Base-by-base conservation (phyloP, 2,888 invertebrate genomes). In the Anodontia alba region DNA sequence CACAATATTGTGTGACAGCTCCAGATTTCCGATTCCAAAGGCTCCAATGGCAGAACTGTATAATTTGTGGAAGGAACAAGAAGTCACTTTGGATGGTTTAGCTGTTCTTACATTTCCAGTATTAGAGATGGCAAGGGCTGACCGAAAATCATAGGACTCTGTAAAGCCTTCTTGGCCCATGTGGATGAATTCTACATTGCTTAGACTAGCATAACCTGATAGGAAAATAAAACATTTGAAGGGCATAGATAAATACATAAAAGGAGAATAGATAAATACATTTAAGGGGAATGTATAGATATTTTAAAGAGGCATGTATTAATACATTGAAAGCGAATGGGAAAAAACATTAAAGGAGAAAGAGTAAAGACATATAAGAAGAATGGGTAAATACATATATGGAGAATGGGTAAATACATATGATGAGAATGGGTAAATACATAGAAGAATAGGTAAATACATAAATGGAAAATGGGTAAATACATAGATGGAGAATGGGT, bases 91-190 rank as follows among this genome's bases (percentile, higher is more conserved):
- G 1, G 90, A 90, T 20, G 90, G 91, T 46, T 88, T 89, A 1
- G 77, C 46, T 1, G 73, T 57, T 0, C 70, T 73, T 8, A 75
- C 78, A 15, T 76, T 71, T 0, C 87, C 88, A 20, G 87, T 83
- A 31, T 88, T 85, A 8, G 90, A 69, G 62, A 79, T 91, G 10
- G 91, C 75, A 31, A 93, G 38, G 0, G 90, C 88, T 78, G 83
- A 90, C 10, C 93, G 83, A 8, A 91, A 88, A 79, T 93, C 93
- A 54, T 85, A 86, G 0, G 77, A 29, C 7, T 81, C 84, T 0
- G 78, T 87, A 26, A 73, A 92, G 0, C 93, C 93, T 57, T 91
- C 89, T 74, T 93, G 93, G 3, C 92, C 93, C 54, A 88, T 86
- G 38, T 87, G 76, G 38, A 67, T 76, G 69, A 93, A 92, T 76